Evolutionary conservation across 2,797 vertebrate genomes (phyloP).

Genomic region (Sebastes alutus): DNA sequence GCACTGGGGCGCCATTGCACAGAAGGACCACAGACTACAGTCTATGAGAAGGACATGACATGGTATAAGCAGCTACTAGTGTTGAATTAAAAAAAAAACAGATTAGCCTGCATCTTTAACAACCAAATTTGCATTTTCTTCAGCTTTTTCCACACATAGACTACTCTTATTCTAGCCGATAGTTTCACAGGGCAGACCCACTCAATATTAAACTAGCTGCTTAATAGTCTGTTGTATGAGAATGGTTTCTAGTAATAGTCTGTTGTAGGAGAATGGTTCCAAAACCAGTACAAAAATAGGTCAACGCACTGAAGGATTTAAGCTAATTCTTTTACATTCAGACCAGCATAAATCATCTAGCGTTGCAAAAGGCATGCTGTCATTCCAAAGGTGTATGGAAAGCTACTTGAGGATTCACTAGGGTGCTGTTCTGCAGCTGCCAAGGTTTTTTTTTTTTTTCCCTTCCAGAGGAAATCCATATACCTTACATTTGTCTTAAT

Average conservation of each 20-base stretch:
- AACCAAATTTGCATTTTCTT: not conserved
- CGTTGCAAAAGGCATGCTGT: slow-evolving; percentile 28
- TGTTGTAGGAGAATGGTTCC: not conserved
- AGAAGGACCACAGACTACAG: not conserved
- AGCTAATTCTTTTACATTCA: slow-evolving; percentile 43
- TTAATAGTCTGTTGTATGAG: not conserved
- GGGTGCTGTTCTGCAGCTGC: slow-evolving; percentile 68
- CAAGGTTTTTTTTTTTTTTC: slow-evolving; percentile 46
- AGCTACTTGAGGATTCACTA: slow-evolving; percentile 74
- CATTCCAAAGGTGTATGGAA: slow-evolving; percentile 67
- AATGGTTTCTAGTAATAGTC: no score
- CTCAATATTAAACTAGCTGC: not conserved
- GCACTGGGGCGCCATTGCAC: slow-evolving; percentile 38
- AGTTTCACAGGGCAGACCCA: not conserved
- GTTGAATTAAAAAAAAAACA: not conserved
- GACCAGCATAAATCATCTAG: slow-evolving; percentile 35
- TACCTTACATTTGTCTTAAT: slow-evolving; percentile 84
- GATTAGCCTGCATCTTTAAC: not conserved
- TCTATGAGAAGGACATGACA: no score
- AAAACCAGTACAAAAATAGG: not conserved
- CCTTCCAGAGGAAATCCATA: slow-evolving; percentile 78
- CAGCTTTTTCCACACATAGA: not conserved
- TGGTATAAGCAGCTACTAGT: fast-evolving
- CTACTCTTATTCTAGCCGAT: not conserved
- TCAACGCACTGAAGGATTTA: slow-evolving; percentile 16